Conservation (phyloP, 2,888 invertebrate genomes). For the Anthoptus insignis region DNA sequence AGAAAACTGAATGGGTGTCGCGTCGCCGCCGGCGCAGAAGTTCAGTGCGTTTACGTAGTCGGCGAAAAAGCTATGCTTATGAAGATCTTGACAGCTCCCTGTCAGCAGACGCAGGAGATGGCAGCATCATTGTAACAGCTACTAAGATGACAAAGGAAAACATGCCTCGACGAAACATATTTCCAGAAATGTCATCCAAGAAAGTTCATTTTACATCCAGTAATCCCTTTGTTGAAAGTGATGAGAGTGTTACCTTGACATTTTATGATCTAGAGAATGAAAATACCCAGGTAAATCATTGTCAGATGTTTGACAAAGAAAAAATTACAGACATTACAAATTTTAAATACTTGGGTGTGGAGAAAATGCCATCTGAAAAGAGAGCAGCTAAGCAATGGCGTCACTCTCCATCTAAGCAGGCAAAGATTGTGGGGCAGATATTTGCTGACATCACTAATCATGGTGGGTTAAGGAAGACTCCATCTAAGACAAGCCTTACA, state of each 20-base stretch:
- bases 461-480: constrained; percentile 68
- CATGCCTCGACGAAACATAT: constrained; percentile 78
- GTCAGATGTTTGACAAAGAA: constrained; percentile 55
- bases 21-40: constrained; percentile 64
- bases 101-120: constrained; percentile 86
- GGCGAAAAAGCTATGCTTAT: constrained; percentile 74
- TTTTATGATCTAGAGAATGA: constrained; percentile 79
- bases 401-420: constrained; percentile 77
- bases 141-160: constrained; percentile 78
- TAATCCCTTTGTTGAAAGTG: constrained; percentile 82
- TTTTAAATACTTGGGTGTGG: constrained; percentile 79
- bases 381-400: constrained; percentile 66
- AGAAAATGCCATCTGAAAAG: constrained; percentile 72
- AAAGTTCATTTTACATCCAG: constrained; percentile 80
- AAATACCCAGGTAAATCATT: constrained; percentile 61
- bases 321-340: constrained; percentile 69
- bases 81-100: constrained; percentile 87
- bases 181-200: constrained; percentile 70
- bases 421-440: constrained; percentile 64
- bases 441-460: constrained; percentile 72
- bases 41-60: constrained; percentile 62
- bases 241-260: constrained; percentile 81
- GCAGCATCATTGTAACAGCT: constrained; percentile 84
- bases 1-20: constrained; percentile 55
- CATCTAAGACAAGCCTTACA: constrained; percentile 74